phyloP scores from a whole-genome alignment of 2,888 invertebrate genomes.

The Drosophila cyrtoloma region DNA sequence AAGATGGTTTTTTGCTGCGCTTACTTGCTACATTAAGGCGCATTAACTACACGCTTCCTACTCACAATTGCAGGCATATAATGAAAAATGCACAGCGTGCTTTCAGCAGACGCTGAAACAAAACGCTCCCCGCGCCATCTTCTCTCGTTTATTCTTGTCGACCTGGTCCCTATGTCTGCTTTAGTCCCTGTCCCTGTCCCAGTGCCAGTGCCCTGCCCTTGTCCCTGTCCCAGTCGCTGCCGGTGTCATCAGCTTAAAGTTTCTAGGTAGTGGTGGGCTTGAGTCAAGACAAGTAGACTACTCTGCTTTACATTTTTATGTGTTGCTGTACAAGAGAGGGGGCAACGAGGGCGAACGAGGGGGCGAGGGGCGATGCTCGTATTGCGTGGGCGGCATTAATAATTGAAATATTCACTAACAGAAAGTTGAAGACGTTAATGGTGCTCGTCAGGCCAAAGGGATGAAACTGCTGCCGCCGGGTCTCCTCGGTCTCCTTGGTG shows the following conservation, averaged over 20 bases:
- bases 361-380: slow-evolving; percentile 3
- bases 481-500: slow-evolving; percentile 7
- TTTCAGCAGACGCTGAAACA: slow-evolving; percentile 58
- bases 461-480: slow-evolving; percentile 45
- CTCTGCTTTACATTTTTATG: slow-evolving; percentile 74
- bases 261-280: slow-evolving; percentile 35
- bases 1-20: background rate
- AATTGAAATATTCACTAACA: slow-evolving; percentile 83
- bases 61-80: slow-evolving; percentile 64
- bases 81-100: slow-evolving; percentile 78
- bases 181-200: background rate
- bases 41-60: slow-evolving; percentile 43
- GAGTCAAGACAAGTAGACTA: slow-evolving; percentile 41
- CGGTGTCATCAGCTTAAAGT: slow-evolving; percentile 68
- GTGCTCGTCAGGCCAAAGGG: slow-evolving; percentile 65
- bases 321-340: slow-evolving; percentile 46
- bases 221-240: slow-evolving; percentile 12
- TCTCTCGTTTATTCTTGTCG: background rate
- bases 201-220: background rate
- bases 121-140: slow-evolving; percentile 11
- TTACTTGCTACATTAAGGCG: slow-evolving; percentile 36
- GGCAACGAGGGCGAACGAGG: background rate
- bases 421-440: slow-evolving; percentile 82
- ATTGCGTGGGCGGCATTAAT: slow-evolving; percentile 71
- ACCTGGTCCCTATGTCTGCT: background rate